phyloP scores from a whole-genome alignment of 2,797 vertebrate species.

The Distichodus sexfasciatus region DNA sequence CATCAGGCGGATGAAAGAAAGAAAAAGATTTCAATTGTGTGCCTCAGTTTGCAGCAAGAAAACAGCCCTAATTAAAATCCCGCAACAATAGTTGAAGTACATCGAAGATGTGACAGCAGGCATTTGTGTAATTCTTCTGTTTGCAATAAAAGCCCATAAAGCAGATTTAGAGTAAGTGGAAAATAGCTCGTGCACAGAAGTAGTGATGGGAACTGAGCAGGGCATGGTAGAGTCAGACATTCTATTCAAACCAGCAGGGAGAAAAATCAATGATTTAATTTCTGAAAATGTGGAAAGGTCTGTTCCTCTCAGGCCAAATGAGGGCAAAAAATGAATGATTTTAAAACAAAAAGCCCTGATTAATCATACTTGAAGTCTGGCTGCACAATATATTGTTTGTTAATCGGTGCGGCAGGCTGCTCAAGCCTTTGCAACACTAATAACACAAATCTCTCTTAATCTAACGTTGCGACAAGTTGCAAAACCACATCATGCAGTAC shows the following conservation, averaged over 20 bases:
- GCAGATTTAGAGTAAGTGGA: not conserved
- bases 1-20: not conserved
- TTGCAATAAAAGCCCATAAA: not conserved
- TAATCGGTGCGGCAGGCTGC: too few species aligned
- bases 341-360: too few species aligned
- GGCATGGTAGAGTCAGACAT: not conserved
- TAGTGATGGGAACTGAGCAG: not conserved
- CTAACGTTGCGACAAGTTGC: too few species aligned
- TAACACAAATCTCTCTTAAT: too few species aligned
- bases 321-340: too few species aligned
- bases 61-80: not conserved
- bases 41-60: not conserved
- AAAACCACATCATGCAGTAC: too few species aligned
- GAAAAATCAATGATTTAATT: not conserved
- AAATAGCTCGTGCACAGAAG: not conserved
- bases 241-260: not conserved
- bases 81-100: not conserved
- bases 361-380: too few species aligned
- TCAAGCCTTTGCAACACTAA: too few species aligned
- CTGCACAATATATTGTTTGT: too few species aligned
- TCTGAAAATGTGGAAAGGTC: not conserved
- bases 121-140: not conserved
- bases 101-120: not conserved
- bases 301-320: not conserved
- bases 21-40: not conserved